Base-by-base conservation (phyloP, 2,888 invertebrate species). In the Atethmia centrago region DNA sequence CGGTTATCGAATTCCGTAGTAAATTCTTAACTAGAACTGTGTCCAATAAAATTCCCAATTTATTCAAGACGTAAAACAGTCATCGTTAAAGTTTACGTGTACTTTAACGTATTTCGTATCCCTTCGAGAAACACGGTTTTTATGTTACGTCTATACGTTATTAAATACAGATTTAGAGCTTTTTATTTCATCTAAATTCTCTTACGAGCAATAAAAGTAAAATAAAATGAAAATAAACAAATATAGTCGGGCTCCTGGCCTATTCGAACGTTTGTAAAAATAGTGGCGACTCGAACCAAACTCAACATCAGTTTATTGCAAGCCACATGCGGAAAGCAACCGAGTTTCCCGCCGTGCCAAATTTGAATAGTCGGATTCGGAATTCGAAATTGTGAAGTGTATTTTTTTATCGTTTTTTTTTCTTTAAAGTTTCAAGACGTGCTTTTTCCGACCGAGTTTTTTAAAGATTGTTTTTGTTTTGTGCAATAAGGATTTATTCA, bases 241-340 rank as follows among this genome's bases (percentile, higher is more conserved):
- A 82, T 79, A 79, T 71, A 68, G 71, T 74, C 76, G 58, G 70
- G n/a, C 90, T 90, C 88, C 80, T 70, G 84, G 68, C 51, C 89
- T 87, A 78, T 71, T 77, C 67, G 76, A 85, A 84, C 87, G 88
- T 88, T 88, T 88, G 89, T 92, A 92, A 92, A 94, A 93, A 94
- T 93, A 94, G 92, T 92, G 86, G 74, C 86, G 86, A 85, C 75
- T 76, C 73, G 67, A 71, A 75, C 77, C 81, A 84, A 90, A 79
- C 87, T 81, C 85, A 84, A 74, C 87, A 77, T 87, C 90, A 92
- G 93, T 91, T 84, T 90, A 89, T 88, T 89, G 88, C 90, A 88
- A 85, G 90, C 88, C 83, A 86, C 86, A 86, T 86, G 80, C 83
- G 84, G 89, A 88, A 88, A 90, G 89, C 91, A 84, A 87, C 82